These are phyloP conservation scores for Pterostichus niger DNA, from an alignment of 2,888 invertebrate species.

Conservation along the genomic window DNA sequence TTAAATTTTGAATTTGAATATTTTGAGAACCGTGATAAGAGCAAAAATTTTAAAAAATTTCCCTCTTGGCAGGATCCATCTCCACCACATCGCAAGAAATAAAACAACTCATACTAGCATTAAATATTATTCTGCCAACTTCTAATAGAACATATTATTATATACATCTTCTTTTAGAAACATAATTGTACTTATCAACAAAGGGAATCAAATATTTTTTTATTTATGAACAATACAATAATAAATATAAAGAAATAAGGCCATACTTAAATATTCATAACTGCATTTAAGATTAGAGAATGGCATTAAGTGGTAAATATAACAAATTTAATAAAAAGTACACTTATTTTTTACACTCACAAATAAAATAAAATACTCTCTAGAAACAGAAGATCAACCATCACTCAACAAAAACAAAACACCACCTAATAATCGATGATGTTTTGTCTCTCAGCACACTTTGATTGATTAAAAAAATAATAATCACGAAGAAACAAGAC, in stretches of 20 bases:
- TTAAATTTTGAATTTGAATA: too few species aligned
- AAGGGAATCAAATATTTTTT: constrained; percentile 48
- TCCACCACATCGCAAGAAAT: too few species aligned
- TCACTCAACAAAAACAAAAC: constrained; percentile 46
- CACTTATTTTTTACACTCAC: constrained; percentile 43
- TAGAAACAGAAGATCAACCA: constrained; percentile 52
- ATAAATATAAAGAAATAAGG: constrained; percentile 58
- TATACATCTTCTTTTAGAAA: constrained; percentile 52
- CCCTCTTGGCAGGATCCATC: too few species aligned
- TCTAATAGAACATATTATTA: constrained; percentile 56
- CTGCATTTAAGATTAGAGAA: constrained; percentile 49
- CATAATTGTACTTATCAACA: constrained; percentile 60
- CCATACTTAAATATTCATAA: constrained; percentile 49
- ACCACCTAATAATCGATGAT: neutral
- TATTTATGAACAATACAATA: constrained; percentile 56
- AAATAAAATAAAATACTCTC: constrained; percentile 52
- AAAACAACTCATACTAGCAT: constrained; percentile 18
- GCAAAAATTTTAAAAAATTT: too few species aligned
- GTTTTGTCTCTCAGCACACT: constrained; percentile 44
- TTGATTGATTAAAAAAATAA: constrained; percentile 30
- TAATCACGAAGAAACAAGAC: constrained; percentile 39
- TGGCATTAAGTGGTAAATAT: constrained; percentile 52
- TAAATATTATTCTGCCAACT: constrained; percentile 60
- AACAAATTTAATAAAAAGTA: constrained; percentile 53
- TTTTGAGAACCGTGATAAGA: too few species aligned